phyloP scores from a whole-genome alignment of 2,113 vertebrate genomes.

The Echinops telfairi region DNA sequence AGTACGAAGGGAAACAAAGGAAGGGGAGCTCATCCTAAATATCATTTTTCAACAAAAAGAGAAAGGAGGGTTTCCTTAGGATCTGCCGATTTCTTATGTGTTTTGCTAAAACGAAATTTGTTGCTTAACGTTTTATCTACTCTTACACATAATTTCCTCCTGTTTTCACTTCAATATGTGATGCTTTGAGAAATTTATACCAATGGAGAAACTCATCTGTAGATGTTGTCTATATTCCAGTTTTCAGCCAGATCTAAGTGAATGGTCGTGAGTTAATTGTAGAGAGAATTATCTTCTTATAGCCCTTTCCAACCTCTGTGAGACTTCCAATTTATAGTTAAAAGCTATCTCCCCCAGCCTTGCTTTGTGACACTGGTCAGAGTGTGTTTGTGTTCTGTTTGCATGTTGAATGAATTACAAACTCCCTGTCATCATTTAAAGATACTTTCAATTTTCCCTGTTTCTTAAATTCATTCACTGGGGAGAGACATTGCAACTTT shows the following conservation, averaged over 20 bases:
- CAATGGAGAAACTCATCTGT: not conserved
- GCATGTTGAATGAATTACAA: not conserved
- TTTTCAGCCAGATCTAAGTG: not conserved
- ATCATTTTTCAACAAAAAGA: not conserved
- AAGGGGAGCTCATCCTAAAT: not conserved
- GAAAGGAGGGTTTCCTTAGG: not conserved
- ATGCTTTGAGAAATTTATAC: not conserved
- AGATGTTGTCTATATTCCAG: not conserved
- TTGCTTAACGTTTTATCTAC: not conserved
- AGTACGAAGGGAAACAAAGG: accelerated
- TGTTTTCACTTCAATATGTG: not conserved
- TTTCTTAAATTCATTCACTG: slow-evolving; percentile 2
- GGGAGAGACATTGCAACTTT: not conserved
- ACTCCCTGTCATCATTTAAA: not conserved
- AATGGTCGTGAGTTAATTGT: not conserved
- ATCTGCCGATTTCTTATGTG: not conserved
- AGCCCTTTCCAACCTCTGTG: not conserved
- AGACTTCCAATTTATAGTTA: not conserved
- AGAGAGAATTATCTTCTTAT: not conserved
- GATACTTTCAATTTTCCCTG: not conserved
- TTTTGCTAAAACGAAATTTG: not conserved
- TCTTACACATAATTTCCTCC: not conserved
- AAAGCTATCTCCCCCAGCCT: not conserved
- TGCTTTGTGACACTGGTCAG: not conserved
- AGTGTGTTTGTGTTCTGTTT: not conserved